These are phyloP conservation scores for Lepus townsendii DNA, from an alignment of 2,797 vertebrate genomes.

Conservation along the genomic window DNA sequence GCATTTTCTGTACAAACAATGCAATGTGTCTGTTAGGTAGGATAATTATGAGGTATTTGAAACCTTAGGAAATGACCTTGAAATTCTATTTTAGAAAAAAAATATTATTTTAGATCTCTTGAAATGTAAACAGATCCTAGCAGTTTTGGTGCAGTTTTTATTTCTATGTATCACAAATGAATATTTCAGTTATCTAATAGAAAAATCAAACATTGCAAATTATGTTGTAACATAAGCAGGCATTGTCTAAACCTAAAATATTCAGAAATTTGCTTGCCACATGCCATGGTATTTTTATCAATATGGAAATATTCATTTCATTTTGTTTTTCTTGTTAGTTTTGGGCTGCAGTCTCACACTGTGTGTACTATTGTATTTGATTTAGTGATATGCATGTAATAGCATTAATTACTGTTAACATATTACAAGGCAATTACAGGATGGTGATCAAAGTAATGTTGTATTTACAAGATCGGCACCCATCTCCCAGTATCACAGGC, in stretches of 20 bases:
- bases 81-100: constrained; percentile 25
- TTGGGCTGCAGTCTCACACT: neutral
- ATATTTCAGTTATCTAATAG: neutral
- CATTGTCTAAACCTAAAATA: neutral
- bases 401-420: neutral
- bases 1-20: neutral
- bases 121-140: neutral
- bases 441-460: neutral
- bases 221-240: neutral
- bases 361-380: neutral
- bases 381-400: neutral
- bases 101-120: neutral
- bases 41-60: neutral
- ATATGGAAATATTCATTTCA: constrained; percentile 24
- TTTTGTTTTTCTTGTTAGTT: neutral
- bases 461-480: neutral
- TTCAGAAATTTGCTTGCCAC: constrained; percentile 2
- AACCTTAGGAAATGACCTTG: constrained; percentile 35
- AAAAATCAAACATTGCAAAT: constrained; percentile 37
- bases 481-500: neutral
- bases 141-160: neutral
- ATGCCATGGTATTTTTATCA: neutral
- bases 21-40: neutral
- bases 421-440: neutral
- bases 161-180: neutral